phyloP scores from a whole-genome alignment of 2,888 invertebrate genomes.

The Criorhina ranunculi region DNA sequence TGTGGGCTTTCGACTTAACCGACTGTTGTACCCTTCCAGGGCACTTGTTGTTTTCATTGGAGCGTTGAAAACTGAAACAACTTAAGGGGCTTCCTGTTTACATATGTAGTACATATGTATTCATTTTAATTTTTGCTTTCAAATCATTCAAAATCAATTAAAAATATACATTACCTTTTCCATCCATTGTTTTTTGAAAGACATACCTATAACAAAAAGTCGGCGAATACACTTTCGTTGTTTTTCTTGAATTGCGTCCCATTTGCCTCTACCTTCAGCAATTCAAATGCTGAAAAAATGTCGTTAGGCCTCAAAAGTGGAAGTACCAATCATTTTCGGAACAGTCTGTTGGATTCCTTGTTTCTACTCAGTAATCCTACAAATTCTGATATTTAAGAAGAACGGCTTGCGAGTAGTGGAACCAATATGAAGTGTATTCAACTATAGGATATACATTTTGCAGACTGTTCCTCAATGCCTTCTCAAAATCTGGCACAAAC shows the following conservation, averaged over 20 bases:
- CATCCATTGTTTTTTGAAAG: slow-evolving; percentile 6
- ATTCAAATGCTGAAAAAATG: slow-evolving; percentile 8
- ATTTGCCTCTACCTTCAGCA: not conserved
- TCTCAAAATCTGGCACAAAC: too few species aligned
- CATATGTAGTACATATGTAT: slow-evolving; percentile 6
- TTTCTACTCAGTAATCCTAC: too few species aligned
- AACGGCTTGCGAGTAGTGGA: too few species aligned
- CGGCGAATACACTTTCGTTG: not conserved
- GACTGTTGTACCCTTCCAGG: too few species aligned
- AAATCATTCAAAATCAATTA: not conserved
- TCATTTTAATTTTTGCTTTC: slow-evolving; percentile 3
- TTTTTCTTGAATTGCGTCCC: slow-evolving; percentile 6
- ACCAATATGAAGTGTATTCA: too few species aligned
- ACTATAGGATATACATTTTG: too few species aligned
- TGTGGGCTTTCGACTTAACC: too few species aligned
- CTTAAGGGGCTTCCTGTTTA: not conserved
- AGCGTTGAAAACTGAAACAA: too few species aligned
- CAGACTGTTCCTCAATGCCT: too few species aligned
- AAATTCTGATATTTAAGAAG: too few species aligned
- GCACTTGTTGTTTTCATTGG: too few species aligned
- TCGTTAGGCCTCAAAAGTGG: not conserved
- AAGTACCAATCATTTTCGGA: slow-evolving; percentile 11
- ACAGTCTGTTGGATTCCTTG: slow-evolving; percentile 10
- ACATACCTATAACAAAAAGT: slow-evolving; percentile 3
- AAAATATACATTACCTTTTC: slow-evolving; percentile 2